Conservation (phyloP, 2,113 vertebrate species). For the Alces alces region DNA sequence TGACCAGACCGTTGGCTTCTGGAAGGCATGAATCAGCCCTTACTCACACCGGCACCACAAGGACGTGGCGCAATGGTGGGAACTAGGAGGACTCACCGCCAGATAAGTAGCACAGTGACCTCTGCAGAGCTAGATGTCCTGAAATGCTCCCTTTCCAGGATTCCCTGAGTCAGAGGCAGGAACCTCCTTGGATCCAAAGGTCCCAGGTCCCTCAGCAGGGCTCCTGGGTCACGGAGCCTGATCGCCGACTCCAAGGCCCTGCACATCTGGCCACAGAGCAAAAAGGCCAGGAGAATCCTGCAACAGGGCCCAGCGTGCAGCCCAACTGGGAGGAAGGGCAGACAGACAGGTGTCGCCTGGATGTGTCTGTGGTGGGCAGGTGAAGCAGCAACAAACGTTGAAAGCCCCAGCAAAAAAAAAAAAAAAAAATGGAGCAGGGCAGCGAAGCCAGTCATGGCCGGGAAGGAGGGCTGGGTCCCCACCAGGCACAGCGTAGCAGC, state of each 20-base stretch:
- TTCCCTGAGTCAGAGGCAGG: background rate
- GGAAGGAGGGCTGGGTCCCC: background rate
- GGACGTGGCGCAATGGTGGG: background rate
- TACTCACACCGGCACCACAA: too few species aligned
- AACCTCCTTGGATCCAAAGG: background rate
- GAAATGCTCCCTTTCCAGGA: background rate
- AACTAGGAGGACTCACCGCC: rapidly evolving
- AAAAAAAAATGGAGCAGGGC: background rate
- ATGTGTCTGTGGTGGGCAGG: background rate
- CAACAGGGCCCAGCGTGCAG: rapidly evolving
- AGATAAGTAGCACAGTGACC: background rate
- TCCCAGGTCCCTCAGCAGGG: background rate
- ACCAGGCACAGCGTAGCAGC: background rate
- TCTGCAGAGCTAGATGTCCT: background rate
- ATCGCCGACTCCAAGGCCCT: background rate
- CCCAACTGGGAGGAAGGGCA: rapidly evolving
- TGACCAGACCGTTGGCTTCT: background rate
- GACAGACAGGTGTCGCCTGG: rapidly evolving
- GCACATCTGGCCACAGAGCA: background rate
- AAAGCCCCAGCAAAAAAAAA: background rate
- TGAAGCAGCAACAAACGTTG: background rate
- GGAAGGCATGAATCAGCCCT: background rate
- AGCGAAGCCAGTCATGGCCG: rapidly evolving
- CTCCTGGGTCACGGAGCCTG: background rate
- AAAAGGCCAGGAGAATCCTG: background rate